Base-by-base conservation (phyloP, 2,888 invertebrate genomes). In the Orthosia incerta region DNA sequence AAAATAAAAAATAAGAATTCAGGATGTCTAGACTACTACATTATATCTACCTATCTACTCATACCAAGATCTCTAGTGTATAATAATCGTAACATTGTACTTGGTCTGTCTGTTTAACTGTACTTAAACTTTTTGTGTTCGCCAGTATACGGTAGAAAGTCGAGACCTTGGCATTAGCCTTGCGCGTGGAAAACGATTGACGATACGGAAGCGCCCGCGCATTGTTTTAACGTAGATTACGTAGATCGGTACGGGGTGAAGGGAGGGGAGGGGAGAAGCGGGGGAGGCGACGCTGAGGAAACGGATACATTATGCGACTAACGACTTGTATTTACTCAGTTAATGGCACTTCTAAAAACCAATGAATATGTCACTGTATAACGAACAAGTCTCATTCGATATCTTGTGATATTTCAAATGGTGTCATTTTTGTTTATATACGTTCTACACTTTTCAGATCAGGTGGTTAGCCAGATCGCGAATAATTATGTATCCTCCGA, bases 131-230 rank as follows among this genome's bases (percentile, higher is more conserved):
- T 82, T 82, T 86, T 70, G 83, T 79, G 76, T 71, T 74, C 78
- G 81, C 67, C 76, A 71, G 76, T 83, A 79, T 80, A 86, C 86
- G 86, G 87, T 94, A 94, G 95, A 95, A 95, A 95, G 95, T 92
- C 87, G 83, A 93, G 95, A 93, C 95, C 95, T 95, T 95, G 95
- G 93, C 95, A 94, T 92, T 95, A 95, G 93, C 95, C 95, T 95
- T 95, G 95, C 89, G 91, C 92, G 93, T 94, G 95, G 93, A 94
- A 93, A 95, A 94, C 92, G 91, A 90, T 90, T 90, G 93, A 92
- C 93, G 93, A 93, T 89, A 92, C 94, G 95, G 95, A 95, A 95
- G 93, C 89, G 89, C 85, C 80, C 83, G 88, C 86, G 91, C 95
- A 94, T 95, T 95, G 95, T 95, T 94, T 93, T 91, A 93, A 89